Percentiles rank a stretch among this genome's conserved stretches.
phyloP scores from a whole-genome alignment of 2,113 vertebrate genomes.

The Columba livia region DNA sequence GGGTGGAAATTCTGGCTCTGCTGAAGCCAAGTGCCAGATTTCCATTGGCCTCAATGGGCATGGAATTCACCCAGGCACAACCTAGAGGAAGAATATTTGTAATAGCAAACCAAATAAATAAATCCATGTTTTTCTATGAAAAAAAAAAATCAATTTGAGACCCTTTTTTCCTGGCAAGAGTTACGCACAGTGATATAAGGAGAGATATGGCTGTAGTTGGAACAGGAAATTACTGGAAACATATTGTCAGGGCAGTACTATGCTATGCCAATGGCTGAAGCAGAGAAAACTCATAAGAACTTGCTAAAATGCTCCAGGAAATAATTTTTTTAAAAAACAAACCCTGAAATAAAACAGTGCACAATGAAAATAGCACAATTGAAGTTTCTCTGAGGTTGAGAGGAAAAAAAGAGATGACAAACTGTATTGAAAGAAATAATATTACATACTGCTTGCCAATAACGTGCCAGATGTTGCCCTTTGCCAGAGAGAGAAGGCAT shows the following conservation, averaged over 20 bases:
- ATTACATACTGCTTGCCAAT: background rate
- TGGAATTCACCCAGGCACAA: constrained; percentile 55
- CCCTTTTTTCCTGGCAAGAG: constrained; percentile 35
- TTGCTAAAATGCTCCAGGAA: constrained; percentile 18
- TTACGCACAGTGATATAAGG: constrained; percentile 4
- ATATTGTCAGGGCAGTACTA: constrained; percentile 26
- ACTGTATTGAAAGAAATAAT: background rate
- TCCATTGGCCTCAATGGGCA: constrained; percentile 5
- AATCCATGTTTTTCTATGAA: constrained; percentile 42
- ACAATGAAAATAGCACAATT: background rate
- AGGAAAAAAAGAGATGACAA: constrained; percentile 4
- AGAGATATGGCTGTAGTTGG: constrained; percentile 27
- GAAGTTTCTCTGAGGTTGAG: background rate
- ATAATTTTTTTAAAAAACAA: background rate
- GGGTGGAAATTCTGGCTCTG: constrained; percentile 33
- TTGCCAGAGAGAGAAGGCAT: background rate
- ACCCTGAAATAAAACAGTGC: background rate
- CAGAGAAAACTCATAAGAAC: constrained; percentile 5
- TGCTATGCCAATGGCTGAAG: background rate
- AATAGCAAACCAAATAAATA: constrained; percentile 64
- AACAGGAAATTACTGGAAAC: constrained; percentile 41
- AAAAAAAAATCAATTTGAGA: constrained; percentile 22
- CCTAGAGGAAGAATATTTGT: constrained; percentile 54
- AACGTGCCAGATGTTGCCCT: background rate
- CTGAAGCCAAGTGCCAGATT: background rate